Conservation (phyloP, 2,888 invertebrate genomes). For the Smittia aterrima region DNA sequence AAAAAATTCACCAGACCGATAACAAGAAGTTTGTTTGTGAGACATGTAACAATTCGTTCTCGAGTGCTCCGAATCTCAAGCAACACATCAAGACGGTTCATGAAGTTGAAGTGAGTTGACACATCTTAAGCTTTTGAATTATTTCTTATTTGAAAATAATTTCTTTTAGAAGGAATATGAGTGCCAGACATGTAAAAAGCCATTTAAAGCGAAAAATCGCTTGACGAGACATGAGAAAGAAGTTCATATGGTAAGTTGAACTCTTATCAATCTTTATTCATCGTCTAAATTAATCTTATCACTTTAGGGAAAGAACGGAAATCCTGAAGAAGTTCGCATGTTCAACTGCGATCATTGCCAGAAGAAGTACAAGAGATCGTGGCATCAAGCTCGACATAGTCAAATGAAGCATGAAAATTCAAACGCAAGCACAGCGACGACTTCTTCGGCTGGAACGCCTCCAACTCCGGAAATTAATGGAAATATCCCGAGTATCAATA, state of each 20-base stretch:
- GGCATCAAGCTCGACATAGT: conserved; percentile 38
- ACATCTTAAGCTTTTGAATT: not conserved
- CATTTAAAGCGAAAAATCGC: conserved; percentile 40
- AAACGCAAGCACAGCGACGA: conserved; percentile 30
- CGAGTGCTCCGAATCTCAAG: conserved; percentile 38
- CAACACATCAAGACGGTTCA: conserved; percentile 38
- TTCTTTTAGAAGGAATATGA: conserved; percentile 32
- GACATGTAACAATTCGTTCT: conserved; percentile 29
- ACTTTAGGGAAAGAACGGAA: conserved; percentile 31
- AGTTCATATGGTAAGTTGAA: conserved; percentile 33
- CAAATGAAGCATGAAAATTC: conserved; percentile 40
- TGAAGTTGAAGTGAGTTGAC: conserved; percentile 11
- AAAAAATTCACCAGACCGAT: conserved; percentile 34
- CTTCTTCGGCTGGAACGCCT: conserved; percentile 24
- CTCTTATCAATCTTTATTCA: no score
- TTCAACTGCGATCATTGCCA: conserved; percentile 38
- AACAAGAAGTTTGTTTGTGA: conserved; percentile 29
- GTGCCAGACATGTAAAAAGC: conserved; percentile 38
- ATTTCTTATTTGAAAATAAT: not conserved
- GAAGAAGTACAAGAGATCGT: conserved; percentile 39
- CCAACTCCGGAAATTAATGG: conserved; percentile 36
- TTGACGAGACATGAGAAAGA: conserved; percentile 34
- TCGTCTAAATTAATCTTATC: not conserved
- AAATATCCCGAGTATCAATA: not conserved
- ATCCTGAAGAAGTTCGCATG: conserved; percentile 30